These are phyloP conservation scores for Emberiza fucata DNA, from an alignment of 2,113 vertebrate genomes.

Conservation along the genomic window DNA sequence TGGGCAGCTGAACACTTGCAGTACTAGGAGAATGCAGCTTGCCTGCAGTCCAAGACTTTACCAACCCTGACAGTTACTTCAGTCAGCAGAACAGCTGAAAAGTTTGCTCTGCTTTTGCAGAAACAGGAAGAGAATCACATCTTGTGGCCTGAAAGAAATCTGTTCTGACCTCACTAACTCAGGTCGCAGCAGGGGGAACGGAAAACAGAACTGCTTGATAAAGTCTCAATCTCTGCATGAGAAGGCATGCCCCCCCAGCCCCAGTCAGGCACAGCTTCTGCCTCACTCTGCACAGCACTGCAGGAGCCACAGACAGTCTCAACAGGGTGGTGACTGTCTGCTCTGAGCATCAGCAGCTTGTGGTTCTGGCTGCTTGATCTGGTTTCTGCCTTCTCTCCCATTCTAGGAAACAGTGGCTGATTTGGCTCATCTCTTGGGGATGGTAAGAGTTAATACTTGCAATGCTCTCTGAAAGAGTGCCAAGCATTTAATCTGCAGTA, in stretches of 20 bases:
- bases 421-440: neutral
- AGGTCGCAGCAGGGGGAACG: neutral
- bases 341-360: neutral
- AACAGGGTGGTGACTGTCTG: neutral
- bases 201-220: neutral
- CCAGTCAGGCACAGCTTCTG: neutral
- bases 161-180: neutral
- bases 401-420: neutral
- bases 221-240: neutral
- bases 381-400: neutral
- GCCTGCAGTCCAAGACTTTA: neutral
- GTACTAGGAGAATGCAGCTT: neutral
- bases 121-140: neutral
- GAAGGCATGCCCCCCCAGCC: neutral
- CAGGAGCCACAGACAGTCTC: neutral
- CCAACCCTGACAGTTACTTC: neutral
- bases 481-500: constrained; percentile 51
- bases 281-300: neutral
- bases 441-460: constrained; percentile 38
- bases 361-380: neutral
- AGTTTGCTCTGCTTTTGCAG: neutral
- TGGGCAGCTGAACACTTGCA: neutral
- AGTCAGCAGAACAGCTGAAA: neutral
- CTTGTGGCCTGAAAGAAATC: neutral
- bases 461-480: constrained; percentile 27